Conservation (phyloP, 2,113 vertebrate genomes). For the Corydoras sp. region DNA sequence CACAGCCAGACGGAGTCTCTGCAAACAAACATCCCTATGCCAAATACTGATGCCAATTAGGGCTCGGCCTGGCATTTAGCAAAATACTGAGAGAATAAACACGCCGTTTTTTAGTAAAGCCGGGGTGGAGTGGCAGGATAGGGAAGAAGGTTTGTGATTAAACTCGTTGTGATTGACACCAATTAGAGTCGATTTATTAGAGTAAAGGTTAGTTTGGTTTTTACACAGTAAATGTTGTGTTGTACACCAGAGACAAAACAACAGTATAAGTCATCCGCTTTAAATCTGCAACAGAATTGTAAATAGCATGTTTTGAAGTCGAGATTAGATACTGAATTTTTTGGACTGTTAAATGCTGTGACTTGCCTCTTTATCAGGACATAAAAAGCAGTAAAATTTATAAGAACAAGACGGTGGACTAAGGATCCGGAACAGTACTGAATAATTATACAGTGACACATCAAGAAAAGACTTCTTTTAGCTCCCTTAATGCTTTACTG, state of each 20-base stretch:
- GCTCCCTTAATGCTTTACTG: slow-evolving; percentile 9
- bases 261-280: too few relatives aligned
- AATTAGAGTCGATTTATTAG: slow-evolving; percentile 36
- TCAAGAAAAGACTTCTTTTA: not conserved
- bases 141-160: slow-evolving; percentile 5
- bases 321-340: too few relatives aligned
- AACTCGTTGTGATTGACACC: slow-evolving; percentile 21
- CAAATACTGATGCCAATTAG: slow-evolving; percentile 45
- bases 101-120: slow-evolving; percentile 2
- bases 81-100: slow-evolving; percentile 37
- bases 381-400: too few relatives aligned
- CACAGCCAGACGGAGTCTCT: slow-evolving; percentile 35
- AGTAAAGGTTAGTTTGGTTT: slow-evolving; percentile 33
- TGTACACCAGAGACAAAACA: slow-evolving; percentile 36
- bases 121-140: too few relatives aligned
- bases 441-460: too few relatives aligned
- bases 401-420: too few relatives aligned
- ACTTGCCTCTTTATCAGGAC: too few relatives aligned
- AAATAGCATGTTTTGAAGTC: too few relatives aligned
- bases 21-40: slow-evolving; percentile 31
- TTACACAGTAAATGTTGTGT: slow-evolving; percentile 25
- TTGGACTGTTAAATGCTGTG: too few relatives aligned
- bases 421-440: too few relatives aligned
- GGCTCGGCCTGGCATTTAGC: slow-evolving; percentile 43
- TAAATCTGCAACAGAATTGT: too few relatives aligned